Conservation (phyloP, 2,797 vertebrate genomes). For the Chelmon rostratus region DNA sequence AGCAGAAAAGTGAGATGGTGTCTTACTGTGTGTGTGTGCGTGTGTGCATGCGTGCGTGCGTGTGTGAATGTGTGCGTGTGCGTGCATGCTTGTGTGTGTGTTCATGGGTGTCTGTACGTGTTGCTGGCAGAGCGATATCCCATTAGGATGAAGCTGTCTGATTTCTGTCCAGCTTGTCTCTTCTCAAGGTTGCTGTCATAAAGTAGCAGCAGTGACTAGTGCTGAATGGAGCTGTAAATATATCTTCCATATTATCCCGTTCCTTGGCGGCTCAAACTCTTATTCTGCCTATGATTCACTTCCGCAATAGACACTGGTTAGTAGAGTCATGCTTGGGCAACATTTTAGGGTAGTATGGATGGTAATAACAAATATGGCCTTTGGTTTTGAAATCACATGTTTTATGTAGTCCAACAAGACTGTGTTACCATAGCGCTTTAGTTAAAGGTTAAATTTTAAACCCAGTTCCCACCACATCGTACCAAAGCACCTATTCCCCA, state of each 20-base stretch:
- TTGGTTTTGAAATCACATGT: not conserved
- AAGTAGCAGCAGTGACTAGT: conserved; percentile 45
- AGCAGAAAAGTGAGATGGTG: conserved; percentile 40
- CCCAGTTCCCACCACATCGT: not conserved
- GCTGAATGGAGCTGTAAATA: conserved; percentile 67
- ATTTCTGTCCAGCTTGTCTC: conserved; percentile 55
- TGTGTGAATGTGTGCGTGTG: conserved; percentile 7
- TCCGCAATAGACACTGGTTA: not conserved
- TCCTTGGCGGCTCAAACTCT: conserved; percentile 17
- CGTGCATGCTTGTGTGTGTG: not conserved
- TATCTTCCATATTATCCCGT: conserved; percentile 39
- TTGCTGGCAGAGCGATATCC: conserved; percentile 38
- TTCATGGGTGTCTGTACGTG: conserved; percentile 24
- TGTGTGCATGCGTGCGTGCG: not conserved
- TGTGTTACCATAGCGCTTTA: not conserved
- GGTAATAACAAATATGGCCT: not conserved
- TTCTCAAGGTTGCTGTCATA: conserved; percentile 69
- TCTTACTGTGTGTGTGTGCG: conserved; percentile 19
- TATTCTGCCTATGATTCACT: conserved; percentile 33
- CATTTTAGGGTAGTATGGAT: not conserved
- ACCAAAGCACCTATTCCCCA: not conserved
- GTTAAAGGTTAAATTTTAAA: not conserved
- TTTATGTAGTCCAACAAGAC: not conserved
- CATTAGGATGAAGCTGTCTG: conserved; percentile 61
- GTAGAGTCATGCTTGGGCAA: not conserved